Evolutionary conservation across 2,113 vertebrate species (phyloP).

Genomic region (Phasianus colchicus): DNA sequence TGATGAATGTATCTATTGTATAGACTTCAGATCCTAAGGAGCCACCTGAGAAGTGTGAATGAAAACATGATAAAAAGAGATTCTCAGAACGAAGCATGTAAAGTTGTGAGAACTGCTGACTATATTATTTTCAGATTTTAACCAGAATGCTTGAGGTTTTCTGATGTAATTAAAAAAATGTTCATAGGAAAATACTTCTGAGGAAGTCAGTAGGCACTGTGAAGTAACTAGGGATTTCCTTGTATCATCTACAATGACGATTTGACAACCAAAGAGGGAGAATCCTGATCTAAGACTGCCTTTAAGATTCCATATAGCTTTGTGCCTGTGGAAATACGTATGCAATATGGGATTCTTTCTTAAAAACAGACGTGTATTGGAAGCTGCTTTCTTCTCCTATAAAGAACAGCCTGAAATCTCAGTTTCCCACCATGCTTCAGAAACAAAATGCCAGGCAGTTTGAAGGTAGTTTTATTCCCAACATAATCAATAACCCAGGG

Average conservation of each 20-base stretch:
- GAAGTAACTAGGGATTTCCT: constrained; percentile 26
- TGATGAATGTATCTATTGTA: neutral
- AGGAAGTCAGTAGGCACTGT: neutral
- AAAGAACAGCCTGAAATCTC: constrained; percentile 32
- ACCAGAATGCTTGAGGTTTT: neutral
- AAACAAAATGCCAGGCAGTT: neutral
- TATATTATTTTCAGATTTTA: neutral
- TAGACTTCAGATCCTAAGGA: neutral
- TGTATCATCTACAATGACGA: neutral
- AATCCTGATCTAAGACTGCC: constrained; percentile 23
- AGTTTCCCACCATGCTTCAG: neutral
- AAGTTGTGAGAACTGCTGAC: neutral
- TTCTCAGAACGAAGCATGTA: neutral
- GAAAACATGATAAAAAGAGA: neutral
- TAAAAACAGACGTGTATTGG: constrained; percentile 32
- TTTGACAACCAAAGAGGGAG: constrained; percentile 4
- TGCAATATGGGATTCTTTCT: neutral
- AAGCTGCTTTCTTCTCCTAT: constrained; percentile 33
- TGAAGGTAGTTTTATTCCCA: neutral
- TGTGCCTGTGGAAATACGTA: neutral
- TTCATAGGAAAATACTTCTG: neutral
- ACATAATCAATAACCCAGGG: constrained; percentile 11
- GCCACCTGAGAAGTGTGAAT: neutral
- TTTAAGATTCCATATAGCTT: constrained; percentile 14
- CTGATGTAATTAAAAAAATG: neutral